Evolutionary conservation across 2,888 invertebrate species (phyloP), one percentile per base, ranked within the genome.

Genomic region (Xestia ashworthii): DNA sequence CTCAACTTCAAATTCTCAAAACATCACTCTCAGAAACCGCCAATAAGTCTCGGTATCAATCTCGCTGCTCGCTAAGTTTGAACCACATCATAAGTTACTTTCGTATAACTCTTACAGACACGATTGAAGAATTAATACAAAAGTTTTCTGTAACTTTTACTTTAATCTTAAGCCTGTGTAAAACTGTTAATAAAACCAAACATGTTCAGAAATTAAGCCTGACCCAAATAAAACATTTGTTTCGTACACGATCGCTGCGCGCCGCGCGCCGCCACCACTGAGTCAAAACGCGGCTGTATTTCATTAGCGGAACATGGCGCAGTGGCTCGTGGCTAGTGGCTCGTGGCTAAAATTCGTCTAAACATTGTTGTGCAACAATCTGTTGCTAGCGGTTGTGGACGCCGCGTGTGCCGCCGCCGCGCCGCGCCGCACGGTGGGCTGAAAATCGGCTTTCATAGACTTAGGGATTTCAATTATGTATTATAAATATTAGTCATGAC

Each of bases 291-390:
- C 46, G 65, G 79, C 74, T 82, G 64, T 86, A 84, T 89, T 88
- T 90, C 83, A 88, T 89, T 87, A 86, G 83, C 74, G 71, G 69
- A 84, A 71, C 81, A 72, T 67, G 78, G 58, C 70, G 70, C 83
- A 77, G 85, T 44, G 77, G 81, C 74, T 78, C 77, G 83, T 78
- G 62, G 80, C 74, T 78, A 1, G 32, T 78, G 62, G 81, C 74
- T 78, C 82, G 81, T 76, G 66, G 78, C 82, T 82, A 74, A 84
- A 84, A 87, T 85, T 85, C 76, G 81, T 85, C 88, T 84, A 87
- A 84, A 85, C 86, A 89, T 83, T 85, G 89, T 86, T 88, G 82
- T 81, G 62, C 82, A 87, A 88, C 90, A 90, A 90, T 90, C 88
- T 91, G 91, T 89, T 89, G 90, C 89, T 78, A 60, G 70, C 50